Conservation (phyloP, 2,888 invertebrate species). For the Tinea semifulvella region DNA sequence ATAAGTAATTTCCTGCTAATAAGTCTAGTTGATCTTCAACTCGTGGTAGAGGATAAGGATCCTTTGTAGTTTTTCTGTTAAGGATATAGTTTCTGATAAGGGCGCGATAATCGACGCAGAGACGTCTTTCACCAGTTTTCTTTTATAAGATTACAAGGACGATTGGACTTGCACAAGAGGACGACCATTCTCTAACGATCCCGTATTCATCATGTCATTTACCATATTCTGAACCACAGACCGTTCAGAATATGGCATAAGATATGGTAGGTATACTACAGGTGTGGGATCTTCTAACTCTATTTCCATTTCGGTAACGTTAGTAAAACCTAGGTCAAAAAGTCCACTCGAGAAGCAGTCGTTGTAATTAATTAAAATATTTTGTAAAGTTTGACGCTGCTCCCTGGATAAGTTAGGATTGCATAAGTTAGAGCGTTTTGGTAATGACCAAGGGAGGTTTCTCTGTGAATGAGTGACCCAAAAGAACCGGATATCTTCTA, state of each 20-base stretch:
- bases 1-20: slow-evolving; percentile 22
- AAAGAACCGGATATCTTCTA: slow-evolving; percentile 5
- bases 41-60: slow-evolving; percentile 24
- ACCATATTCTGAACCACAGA: slow-evolving; percentile 19
- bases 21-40: slow-evolving; percentile 28
- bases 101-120: slow-evolving; percentile 22
- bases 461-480: slow-evolving; percentile 12
- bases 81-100: no score
- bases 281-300: slow-evolving; percentile 18
- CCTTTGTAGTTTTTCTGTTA: slow-evolving; percentile 16
- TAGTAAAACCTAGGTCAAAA: slow-evolving; percentile 19
- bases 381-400: slow-evolving; percentile 4
- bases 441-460: slow-evolving; percentile 2
- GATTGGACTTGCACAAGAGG: slow-evolving; percentile 24
- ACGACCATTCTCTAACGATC: slow-evolving; percentile 20
- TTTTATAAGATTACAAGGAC: slow-evolving; percentile 23
- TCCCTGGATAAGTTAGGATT: neutral
- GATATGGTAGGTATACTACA: slow-evolving; percentile 21
- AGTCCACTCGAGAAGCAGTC: slow-evolving; percentile 19
- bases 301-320: slow-evolving; percentile 20
- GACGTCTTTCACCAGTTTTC: slow-evolving; percentile 21
- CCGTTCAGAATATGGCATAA: slow-evolving; percentile 20
- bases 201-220: slow-evolving; percentile 20
- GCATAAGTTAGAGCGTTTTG: neutral
- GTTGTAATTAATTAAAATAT: neutral